Conservation (phyloP, 2,888 invertebrate genomes). For the Kuschelorhynchus macadamiae region DNA sequence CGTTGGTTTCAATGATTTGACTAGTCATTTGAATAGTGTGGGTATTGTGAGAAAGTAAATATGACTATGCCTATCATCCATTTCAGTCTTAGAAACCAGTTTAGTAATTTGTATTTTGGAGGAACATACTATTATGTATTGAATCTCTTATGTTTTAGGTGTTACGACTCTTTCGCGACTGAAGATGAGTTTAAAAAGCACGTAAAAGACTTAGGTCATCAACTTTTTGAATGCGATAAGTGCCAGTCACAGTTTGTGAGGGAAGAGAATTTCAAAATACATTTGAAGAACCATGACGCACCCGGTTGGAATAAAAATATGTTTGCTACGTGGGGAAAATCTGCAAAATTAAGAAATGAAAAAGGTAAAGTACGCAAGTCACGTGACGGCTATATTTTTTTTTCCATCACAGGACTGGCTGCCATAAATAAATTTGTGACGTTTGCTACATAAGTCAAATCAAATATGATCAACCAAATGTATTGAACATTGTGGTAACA, state of each 20-base stretch:
- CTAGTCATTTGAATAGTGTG: no score
- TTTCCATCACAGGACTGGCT: no score
- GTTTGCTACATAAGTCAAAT: no score
- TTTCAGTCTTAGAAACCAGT: no score
- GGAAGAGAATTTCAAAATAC: constrained; percentile 40
- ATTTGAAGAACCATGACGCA: constrained; percentile 45
- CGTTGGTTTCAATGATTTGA: neutral
- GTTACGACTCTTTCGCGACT: constrained; percentile 39
- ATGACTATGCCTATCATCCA: no score
- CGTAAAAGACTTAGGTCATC: constrained; percentile 31
- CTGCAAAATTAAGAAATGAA: constrained; percentile 39
- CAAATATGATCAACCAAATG: no score
- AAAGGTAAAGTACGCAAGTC: constrained; percentile 33
- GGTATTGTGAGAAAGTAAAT: no score
- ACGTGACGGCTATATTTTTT: no score
- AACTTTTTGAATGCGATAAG: constrained; percentile 36
- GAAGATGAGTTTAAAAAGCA: constrained; percentile 35
- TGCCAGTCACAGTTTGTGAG: constrained; percentile 40
- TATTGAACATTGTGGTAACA: no score
- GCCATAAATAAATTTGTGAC: no score
- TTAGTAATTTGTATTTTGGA: no score
- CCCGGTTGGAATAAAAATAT: constrained; percentile 49
- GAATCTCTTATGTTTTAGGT: constrained; percentile 29
- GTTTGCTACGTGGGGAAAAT: constrained; percentile 44
- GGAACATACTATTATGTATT: no score